Conservation (phyloP, 1,140 invertebrate genomes). For the Drosophila ercepeae region DNA sequence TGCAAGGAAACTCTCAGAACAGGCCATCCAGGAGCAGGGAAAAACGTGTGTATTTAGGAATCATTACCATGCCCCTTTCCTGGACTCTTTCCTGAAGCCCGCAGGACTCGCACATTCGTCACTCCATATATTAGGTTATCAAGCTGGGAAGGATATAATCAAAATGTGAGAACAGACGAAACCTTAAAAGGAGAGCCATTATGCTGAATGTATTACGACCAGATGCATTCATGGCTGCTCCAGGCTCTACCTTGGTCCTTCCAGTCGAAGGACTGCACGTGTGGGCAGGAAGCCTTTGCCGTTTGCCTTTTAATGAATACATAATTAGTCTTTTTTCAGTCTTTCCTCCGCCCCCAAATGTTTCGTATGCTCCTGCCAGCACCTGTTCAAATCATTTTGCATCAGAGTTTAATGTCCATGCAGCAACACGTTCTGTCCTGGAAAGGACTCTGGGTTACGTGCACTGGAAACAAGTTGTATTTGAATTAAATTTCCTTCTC, state of each 20-base stretch:
- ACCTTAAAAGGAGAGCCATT: constrained; percentile 18
- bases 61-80: constrained; percentile 30
- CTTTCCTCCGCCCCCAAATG: constrained; percentile 28
- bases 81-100: neutral
- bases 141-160: constrained; percentile 39
- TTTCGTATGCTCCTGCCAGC: constrained; percentile 12
- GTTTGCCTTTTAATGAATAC: constrained; percentile 79
- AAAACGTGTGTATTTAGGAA: constrained; percentile 50
- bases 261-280: constrained; percentile 12
- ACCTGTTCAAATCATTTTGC: constrained; percentile 56
- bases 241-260: constrained; percentile 14
- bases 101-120: constrained; percentile 17
- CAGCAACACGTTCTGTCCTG: constrained; percentile 41
- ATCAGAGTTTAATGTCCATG: constrained; percentile 50
- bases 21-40: neutral
- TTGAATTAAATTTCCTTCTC: neutral
- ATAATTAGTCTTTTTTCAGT: constrained; percentile 77
- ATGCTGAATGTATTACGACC: constrained; percentile 40
- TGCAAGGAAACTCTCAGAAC: neutral
- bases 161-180: constrained; percentile 19
- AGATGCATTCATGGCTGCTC: constrained; percentile 41
- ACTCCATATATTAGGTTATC: constrained; percentile 43
- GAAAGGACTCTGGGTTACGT: neutral
- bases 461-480: neutral
- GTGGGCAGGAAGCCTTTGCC: constrained; percentile 32